Base-by-base conservation (phyloP, 2,888 invertebrate genomes). In the Nudaria mundana region DNA sequence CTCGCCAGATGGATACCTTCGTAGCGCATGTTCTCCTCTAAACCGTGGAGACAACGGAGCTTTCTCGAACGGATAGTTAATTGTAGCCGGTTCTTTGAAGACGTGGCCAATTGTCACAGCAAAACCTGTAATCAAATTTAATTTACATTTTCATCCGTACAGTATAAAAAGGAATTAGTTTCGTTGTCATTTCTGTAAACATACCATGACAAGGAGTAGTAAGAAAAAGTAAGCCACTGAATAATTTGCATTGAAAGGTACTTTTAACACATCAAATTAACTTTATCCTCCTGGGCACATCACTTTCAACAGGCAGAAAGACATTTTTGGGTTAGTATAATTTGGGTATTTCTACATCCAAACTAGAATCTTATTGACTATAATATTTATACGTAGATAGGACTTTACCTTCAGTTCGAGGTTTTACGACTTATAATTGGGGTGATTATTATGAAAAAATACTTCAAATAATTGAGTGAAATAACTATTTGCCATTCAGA, bases 41-140 rank as follows among this genome's bases (percentile, higher is more conserved):
- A 98, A 99, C 44, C 99, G 91, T 0, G 99, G 98, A 63, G 98
- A 98, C 30, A 99, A 85, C 0, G 99, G 99, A 10, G 98, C 99
- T 76, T 99, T 99, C 81, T 99, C 99, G 80, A 99, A 99, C 0
- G 99, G 99, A 80, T 99, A 99, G 82, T 99, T 99, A 58, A 99
- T 98, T 0, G 99, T 99, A 0, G 98, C 98, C 5, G 98, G 98
- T 78, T 99, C 98, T 78, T 81, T 77, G 47, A 83, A 87, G 40
- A 85, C 70, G 44, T 95, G 93, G 1, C 92, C 94, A 43, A 97
- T 63, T 0, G 95, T 93, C 0, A 98, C 93, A 22, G 92, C 94
- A 63, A 96, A 90, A 25, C 97, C 97, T 83, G 67, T n/a, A 65
- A n/a, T n/a, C n/a, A n/a, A n/a, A n/a, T n/a, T n/a, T n/a, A n/a